Evolutionary conservation across 92 coral and sea anemone genomes (phyloP).

Genomic region (Chrysogorgia sp.): DNA sequence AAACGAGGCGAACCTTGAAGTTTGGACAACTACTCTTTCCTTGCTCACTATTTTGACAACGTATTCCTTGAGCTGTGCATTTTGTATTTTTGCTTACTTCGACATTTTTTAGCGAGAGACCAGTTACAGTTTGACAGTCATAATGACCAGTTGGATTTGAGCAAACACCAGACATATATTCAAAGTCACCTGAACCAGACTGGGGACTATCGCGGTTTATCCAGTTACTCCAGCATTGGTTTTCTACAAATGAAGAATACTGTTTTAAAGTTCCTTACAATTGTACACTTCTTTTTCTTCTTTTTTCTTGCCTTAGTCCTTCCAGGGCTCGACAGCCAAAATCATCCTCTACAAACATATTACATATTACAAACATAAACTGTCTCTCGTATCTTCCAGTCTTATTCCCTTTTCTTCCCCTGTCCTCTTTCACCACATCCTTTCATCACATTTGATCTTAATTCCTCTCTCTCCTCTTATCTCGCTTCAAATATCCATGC

Average conservation of each 20-base stretch:
- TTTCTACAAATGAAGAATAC: constrained; percentile 36
- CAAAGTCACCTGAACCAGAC: constrained; percentile 72
- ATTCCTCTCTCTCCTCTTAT: too few relatives aligned
- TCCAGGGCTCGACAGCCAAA: too few relatives aligned
- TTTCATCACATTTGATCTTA: too few relatives aligned
- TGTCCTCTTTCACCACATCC: too few relatives aligned
- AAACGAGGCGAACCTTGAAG: constrained; percentile 86
- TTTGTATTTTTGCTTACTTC: constrained; percentile 65
- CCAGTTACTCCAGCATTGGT: constrained; percentile 93
- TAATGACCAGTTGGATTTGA: constrained; percentile 61
- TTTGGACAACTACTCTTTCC: constrained; percentile 72
- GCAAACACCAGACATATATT: constrained; percentile 67
- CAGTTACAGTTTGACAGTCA: constrained; percentile 81
- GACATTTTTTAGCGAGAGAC: constrained; percentile 67
- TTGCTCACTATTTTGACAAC: constrained; percentile 80
- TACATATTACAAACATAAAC: too few relatives aligned
- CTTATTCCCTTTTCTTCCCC: too few relatives aligned
- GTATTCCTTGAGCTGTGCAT: constrained; percentile 78
- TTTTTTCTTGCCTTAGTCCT: background rate
- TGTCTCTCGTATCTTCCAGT: too few relatives aligned
- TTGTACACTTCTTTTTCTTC: background rate
- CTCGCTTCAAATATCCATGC: too few relatives aligned
- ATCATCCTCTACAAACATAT: too few relatives aligned
- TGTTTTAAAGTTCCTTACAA: background rate
- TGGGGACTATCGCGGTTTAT: constrained; percentile 69